Base-by-base conservation (phyloP, 2,888 invertebrate genomes). In the Blastobasis lacticolella region DNA sequence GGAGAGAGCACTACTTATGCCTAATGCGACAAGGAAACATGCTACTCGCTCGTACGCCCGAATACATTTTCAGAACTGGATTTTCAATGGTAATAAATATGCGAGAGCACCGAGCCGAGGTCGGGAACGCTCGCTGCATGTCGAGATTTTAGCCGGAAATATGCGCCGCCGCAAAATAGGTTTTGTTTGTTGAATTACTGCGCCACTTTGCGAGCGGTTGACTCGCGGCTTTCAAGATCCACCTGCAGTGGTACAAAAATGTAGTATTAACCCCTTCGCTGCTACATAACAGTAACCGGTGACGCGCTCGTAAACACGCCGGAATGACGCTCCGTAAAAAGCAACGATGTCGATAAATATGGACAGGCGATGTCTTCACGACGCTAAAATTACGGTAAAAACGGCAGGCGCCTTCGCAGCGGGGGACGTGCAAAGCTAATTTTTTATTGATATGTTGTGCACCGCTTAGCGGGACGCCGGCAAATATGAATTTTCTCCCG, bases 1-100 rank as follows among this genome's bases (percentile, higher is more conserved):
- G 83, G 83, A 87, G 83, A 85, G 81, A 86, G 83, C 83, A 88
- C 86, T 88, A 83, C 88, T 87, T 87, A 84, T 84, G 83, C 85
- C 81, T 87, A 87, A 87, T 87, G 87, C 80, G 86, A 86, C 84
- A 84, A 78, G 86, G 86, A 78, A 86, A 86, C 86, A 86, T 81
- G 84, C 71, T 76, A 65, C 77, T 73, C 75, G 73, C 75, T 69
- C 73, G 76, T 74, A 76, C 74, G 67, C 74, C 56, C 64, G 79
- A 77, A 79, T 80, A 81, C 76, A 78, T 82, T 80, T 71, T 63
- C 77, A 73, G 75, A 73, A 79, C 79, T 79, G 80, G 73, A 72
- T 81, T 78, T 78, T 75, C 79, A 80, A 80, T 78, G 76, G 75
- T 76, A 75, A 86, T 86, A 86, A 86, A 86, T 85, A 79, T 75